These are phyloP conservation scores for Leptopilina syphax DNA, from an alignment of 2,888 invertebrate species.

Conservation along the genomic window DNA sequence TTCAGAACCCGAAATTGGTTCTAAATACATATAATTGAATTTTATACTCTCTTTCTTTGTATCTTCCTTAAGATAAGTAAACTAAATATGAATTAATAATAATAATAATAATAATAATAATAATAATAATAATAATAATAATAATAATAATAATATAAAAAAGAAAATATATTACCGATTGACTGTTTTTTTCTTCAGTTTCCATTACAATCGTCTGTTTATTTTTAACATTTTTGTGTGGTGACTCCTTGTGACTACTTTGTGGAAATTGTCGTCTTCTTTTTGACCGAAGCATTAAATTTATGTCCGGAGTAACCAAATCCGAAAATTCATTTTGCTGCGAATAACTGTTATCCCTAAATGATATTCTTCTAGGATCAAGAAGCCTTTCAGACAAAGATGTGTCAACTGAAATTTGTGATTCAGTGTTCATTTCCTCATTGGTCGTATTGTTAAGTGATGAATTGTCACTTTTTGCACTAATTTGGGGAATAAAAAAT, in stretches of 20 bases:
- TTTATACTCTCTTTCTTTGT: no score
- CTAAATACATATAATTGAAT: no score
- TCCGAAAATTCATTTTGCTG: conserved; percentile 71
- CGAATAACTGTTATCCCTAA: conserved; percentile 69
- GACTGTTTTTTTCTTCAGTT: conserved; percentile 55
- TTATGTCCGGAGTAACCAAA: conserved; percentile 71
- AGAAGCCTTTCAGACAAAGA: conserved; percentile 63
- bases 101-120: no score
- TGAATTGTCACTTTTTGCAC: conserved; percentile 46
- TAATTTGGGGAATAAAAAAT: conserved; percentile 37
- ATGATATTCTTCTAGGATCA: conserved; percentile 71
- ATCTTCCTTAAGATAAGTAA: neutral
- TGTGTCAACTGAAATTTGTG: conserved; percentile 57
- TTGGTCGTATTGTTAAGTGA: conserved; percentile 49
- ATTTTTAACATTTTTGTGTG: conserved; percentile 47
- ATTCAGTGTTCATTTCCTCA: conserved; percentile 49
- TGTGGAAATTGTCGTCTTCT: conserved; percentile 63
- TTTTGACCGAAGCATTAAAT: conserved; percentile 66
- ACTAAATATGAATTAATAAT: neutral
- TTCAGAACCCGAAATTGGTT: no score
- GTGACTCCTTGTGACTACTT: conserved; percentile 41
- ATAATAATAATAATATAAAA: neutral
- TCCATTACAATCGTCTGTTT: conserved; percentile 24
- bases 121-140: no score
- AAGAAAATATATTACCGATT: conserved; percentile 56